A percentile compares a stretch with the other conserved stretches of the same genome.
Conservation (phyloP, 1,140 invertebrate species). For the Chrysopa pallens region DNA sequence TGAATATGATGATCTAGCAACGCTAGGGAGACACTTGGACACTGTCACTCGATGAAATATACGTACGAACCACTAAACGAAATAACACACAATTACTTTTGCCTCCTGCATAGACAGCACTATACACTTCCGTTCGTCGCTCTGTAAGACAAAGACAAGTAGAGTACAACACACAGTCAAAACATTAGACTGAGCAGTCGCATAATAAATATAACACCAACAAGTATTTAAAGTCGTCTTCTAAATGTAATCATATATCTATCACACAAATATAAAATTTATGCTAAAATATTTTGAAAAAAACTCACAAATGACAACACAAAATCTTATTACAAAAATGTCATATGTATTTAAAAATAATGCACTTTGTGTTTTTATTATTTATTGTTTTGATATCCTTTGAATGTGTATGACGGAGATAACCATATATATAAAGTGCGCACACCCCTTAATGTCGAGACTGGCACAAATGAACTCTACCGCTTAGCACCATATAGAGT, state of each 20-base stretch:
- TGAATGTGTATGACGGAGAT: conserved; percentile 3
- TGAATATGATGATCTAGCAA: not conserved
- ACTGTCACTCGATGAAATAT: not conserved
- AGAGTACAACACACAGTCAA: not conserved
- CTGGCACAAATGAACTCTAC: conserved; percentile 15
- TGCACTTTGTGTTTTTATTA: not conserved
- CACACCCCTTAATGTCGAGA: conserved; percentile 7
- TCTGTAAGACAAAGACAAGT: not conserved
- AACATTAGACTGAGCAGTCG: not conserved
- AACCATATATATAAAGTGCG: conserved; percentile 1
- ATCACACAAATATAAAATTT: not conserved
- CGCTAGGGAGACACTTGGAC: not conserved
- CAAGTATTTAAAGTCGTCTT: too few relatives aligned
- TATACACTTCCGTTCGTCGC: not conserved
- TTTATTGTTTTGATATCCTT: not conserved
- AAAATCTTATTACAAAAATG: not conserved
- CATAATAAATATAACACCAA: not conserved
- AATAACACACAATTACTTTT: not conserved
- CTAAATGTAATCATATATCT: not conserved
- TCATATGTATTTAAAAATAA: not conserved
- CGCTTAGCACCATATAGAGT: conserved; percentile 10
- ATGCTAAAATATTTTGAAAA: not conserved
- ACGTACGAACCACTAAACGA: not conserved
- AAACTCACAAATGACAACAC: not conserved
- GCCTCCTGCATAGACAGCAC: not conserved